phyloP scores from a whole-genome alignment of 2,113 vertebrate species.

The Hypomesus transpacificus region DNA sequence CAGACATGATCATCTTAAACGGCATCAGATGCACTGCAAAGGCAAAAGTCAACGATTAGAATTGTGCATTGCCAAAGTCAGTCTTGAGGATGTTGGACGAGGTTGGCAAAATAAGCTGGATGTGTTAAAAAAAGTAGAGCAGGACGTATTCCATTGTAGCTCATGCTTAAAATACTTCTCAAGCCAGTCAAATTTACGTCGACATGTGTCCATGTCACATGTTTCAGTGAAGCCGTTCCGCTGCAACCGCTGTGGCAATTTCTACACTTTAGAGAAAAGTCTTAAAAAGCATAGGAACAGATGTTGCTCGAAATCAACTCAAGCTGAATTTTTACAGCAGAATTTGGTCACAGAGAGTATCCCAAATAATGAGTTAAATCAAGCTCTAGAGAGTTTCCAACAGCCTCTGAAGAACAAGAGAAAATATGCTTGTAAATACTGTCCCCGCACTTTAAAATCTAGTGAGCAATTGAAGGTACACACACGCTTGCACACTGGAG shows the following conservation, averaged over 20 bases:
- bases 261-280: constrained; percentile 53
- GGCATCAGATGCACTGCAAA: constrained; percentile 66
- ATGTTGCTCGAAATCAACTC: not conserved
- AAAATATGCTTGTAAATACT: constrained; percentile 61
- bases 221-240: constrained; percentile 50
- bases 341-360: constrained; percentile 40
- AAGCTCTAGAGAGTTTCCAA: constrained; percentile 54
- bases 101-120: constrained; percentile 53
- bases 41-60: constrained; percentile 57
- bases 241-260: constrained; percentile 55
- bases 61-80: constrained; percentile 67
- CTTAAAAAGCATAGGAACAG: constrained; percentile 54
- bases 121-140: constrained; percentile 12
- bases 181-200: constrained; percentile 48
- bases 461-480: constrained; percentile 53
- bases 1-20: constrained; percentile 70
- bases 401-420: constrained; percentile 52
- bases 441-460: constrained; percentile 61
- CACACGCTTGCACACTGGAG: constrained; percentile 69
- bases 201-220: constrained; percentile 66
- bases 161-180: constrained; percentile 60
- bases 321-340: not conserved
- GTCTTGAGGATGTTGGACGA: constrained; percentile 57
- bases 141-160: constrained; percentile 50
- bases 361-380: constrained; percentile 35